These are phyloP conservation scores for Craseonycteris thonglongyai DNA, from an alignment of 2,113 vertebrate genomes.

Conservation along the genomic window DNA sequence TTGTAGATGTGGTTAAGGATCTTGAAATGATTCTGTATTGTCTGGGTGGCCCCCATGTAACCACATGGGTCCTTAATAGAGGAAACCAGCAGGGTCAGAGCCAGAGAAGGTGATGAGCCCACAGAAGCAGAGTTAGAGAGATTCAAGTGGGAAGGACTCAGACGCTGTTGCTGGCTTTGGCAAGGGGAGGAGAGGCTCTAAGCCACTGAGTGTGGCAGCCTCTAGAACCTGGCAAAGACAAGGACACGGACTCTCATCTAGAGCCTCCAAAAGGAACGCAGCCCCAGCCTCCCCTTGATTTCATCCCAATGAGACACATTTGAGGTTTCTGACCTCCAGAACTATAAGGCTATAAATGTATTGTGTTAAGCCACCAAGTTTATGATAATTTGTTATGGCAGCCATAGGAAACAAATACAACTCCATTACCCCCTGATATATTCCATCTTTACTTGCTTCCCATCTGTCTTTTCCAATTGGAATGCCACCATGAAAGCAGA, in stretches of 20 bases:
- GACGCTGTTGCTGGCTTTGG: background rate
- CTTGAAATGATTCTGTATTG: background rate
- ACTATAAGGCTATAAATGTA: background rate
- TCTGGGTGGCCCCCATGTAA: background rate
- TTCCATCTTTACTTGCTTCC: background rate
- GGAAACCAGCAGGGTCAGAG: background rate
- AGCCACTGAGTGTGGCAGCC: background rate
- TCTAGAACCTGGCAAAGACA: background rate
- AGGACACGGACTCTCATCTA: background rate
- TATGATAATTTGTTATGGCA: background rate
- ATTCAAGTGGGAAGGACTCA: background rate
- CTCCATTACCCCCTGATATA: background rate
- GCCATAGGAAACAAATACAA: background rate
- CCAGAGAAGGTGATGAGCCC: background rate
- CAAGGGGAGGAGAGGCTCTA: background rate
- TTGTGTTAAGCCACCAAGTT: background rate
- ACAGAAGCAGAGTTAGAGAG: background rate
- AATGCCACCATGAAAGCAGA: background rate
- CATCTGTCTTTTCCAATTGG: background rate
- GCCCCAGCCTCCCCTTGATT: background rate
- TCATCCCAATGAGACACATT: background rate
- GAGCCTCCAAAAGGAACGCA: background rate
- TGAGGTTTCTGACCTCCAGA: background rate
- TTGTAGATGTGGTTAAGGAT: background rate
- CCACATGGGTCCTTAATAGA: background rate